These are phyloP conservation scores for Tenrec ecaudatus DNA, from an alignment of 2,113 vertebrate species.

Conservation along the genomic window DNA sequence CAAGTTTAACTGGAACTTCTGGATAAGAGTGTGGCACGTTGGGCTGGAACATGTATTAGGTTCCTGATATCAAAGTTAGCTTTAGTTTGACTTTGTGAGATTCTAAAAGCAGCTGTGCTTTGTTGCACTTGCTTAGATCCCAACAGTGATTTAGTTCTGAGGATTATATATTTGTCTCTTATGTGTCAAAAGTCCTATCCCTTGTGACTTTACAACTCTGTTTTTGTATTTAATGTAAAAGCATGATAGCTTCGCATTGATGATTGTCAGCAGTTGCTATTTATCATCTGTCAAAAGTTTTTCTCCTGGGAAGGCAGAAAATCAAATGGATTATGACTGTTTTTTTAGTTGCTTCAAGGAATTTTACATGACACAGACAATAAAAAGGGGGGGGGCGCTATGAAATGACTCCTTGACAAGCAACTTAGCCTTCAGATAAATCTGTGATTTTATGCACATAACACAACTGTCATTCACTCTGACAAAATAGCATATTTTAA, in stretches of 20 bases:
- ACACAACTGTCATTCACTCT: conserved; percentile 79
- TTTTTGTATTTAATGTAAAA: conserved; percentile 95
- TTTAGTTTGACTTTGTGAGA: conserved; percentile 87
- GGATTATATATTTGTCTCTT: conserved; percentile 91
- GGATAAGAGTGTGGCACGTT: conserved; percentile 65
- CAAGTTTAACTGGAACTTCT: conserved; percentile 75
- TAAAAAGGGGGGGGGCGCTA: conserved; percentile 81
- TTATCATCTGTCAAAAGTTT: conserved; percentile 96
- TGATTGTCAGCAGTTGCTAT: conserved; percentile 96
- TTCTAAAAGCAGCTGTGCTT: conserved; percentile 88
- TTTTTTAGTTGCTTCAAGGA: conserved; percentile 93
- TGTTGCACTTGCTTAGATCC: conserved; percentile 88
- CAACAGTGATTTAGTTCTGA: conserved; percentile 88
- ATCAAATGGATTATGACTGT: conserved; percentile 94
- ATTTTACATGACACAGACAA: conserved; percentile 92
- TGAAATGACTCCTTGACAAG: conserved; percentile 85
- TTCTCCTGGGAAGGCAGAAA: conserved; percentile 95
- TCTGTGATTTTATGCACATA: conserved; percentile 84
- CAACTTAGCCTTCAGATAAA: conserved; percentile 85
- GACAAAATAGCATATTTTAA: conserved; percentile 82
- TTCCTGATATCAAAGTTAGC: conserved; percentile 88
- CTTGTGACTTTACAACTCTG: conserved; percentile 93
- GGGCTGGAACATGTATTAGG: conserved; percentile 80
- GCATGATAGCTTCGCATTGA: conserved; percentile 91
- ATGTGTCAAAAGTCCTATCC: conserved; percentile 94